A percentile compares a stretch with the other conserved stretches of the same genome.
Evolutionary conservation across 2,797 vertebrate genomes (phyloP).

Genomic region (Eptatretus atami): DNA sequence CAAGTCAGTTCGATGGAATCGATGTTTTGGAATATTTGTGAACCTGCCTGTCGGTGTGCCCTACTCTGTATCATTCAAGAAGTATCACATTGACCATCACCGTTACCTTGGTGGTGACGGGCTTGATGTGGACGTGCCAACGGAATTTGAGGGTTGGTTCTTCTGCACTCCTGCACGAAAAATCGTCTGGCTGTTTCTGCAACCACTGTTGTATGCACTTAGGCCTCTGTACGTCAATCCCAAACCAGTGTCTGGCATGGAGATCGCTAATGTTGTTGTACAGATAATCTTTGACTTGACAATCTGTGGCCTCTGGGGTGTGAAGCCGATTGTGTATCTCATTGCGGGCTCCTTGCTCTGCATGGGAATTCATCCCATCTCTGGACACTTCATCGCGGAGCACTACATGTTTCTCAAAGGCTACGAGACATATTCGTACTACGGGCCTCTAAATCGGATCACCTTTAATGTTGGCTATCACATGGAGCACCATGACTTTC

Average conservation of each 20-base stretch:
- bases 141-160: conserved; percentile 63
- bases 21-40: conserved; percentile 77
- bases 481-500: conserved; percentile 92
- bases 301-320: conserved; percentile 39
- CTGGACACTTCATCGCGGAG: conserved; percentile 86
- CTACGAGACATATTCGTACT: conserved; percentile 88
- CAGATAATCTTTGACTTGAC: conserved; percentile 30
- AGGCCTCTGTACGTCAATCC: conserved; percentile 56
- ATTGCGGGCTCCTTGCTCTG: conserved; percentile 48
- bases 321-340: conserved; percentile 54
- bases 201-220: conserved; percentile 50
- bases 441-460: conserved; percentile 53
- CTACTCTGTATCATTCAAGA: conserved; percentile 79
- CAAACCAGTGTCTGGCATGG: conserved; percentile 38
- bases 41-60: conserved; percentile 67
- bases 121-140: conserved; percentile 67
- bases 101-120: conserved; percentile 57
- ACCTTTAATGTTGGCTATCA: conserved; percentile 95
- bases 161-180: conserved; percentile 59
- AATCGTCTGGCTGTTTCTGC: conserved; percentile 53
- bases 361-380: conserved; percentile 75
- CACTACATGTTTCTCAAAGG: conserved; percentile 91
- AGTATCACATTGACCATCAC: conserved; percentile 89
- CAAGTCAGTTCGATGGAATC: conserved; percentile 33
- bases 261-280: conserved; percentile 32